Conservation (phyloP, 2,797 vertebrate genomes). For the Sparus aurata region DNA sequence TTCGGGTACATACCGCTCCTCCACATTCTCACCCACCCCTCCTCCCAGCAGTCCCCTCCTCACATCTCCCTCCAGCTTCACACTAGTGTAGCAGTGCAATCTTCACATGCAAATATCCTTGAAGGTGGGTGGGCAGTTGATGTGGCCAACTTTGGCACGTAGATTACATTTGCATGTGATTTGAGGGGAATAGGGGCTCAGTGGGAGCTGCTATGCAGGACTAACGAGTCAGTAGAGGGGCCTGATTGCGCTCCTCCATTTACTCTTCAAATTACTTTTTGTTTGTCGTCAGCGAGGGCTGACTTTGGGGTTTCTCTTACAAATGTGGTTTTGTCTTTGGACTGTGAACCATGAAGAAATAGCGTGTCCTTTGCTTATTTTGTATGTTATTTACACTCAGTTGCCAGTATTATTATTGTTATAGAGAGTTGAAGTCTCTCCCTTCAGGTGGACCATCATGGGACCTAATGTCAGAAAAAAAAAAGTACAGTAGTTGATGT, state of each 20-base stretch:
- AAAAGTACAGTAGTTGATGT: no score
- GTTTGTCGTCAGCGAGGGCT: conserved; percentile 14
- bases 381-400: neutral
- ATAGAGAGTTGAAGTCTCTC: no score
- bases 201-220: conserved; percentile 37
- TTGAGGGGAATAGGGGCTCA: conserved; percentile 39
- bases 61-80: conserved; percentile 38
- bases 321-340: neutral
- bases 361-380: neutral
- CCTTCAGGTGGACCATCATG: no score
- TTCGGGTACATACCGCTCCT: conserved; percentile 30
- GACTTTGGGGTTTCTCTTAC: neutral
- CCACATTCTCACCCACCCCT: neutral
- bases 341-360: neutral
- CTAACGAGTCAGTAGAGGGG: conserved; percentile 38
- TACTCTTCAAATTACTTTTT: conserved; percentile 25
- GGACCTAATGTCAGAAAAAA: no score
- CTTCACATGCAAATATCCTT: conserved; percentile 65
- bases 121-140: conserved; percentile 56
- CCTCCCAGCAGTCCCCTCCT: conserved; percentile 6
- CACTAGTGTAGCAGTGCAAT: conserved; percentile 46
- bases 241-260: conserved; percentile 52
- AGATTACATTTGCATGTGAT: conserved; percentile 77
- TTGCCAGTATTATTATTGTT: neutral
- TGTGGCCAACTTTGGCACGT: conserved; percentile 52